Evolutionary conservation across 2,888 invertebrate species (phyloP).

Genomic region (Trachelus troglodyta): DNA sequence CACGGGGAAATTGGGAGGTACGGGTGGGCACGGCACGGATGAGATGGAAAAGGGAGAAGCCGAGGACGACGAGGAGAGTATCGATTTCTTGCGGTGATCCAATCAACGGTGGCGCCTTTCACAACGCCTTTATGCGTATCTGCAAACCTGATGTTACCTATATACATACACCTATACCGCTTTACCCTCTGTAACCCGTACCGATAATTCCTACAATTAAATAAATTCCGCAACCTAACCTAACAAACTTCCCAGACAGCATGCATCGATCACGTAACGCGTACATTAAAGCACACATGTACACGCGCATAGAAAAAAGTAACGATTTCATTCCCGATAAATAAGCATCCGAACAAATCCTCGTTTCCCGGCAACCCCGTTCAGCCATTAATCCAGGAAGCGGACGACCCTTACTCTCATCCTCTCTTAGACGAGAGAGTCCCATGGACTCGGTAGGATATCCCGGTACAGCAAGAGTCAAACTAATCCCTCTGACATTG

Average conservation of each 20-base stretch:
- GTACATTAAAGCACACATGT: background rate
- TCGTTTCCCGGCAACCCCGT: conserved; percentile 6
- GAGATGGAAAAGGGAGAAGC: conserved; percentile 30
- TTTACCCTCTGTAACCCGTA: background rate
- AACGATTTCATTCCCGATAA: background rate
- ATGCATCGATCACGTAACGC: background rate
- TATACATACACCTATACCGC: background rate
- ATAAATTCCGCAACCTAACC: background rate
- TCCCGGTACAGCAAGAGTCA: background rate
- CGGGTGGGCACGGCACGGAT: conserved; percentile 26
- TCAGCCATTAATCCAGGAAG: conserved; percentile 8
- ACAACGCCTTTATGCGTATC: conserved; percentile 45
- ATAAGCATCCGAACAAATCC: background rate
- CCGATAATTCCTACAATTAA: background rate
- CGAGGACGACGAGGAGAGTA: conserved; percentile 42
- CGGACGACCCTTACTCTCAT: conserved; percentile 2
- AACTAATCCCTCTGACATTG: conserved; percentile 55
- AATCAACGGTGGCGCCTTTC: conserved; percentile 64
- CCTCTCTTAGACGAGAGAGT: background rate
- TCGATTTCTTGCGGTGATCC: conserved; percentile 64
- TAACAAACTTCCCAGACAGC: background rate
- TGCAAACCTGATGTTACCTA: background rate
- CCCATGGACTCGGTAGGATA: background rate
- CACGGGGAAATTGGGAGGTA: conserved; percentile 58
- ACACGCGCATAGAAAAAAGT: background rate